A percentile compares a stretch with the other conserved stretches of the same genome.
Conservation (phyloP, 2,888 invertebrate species). For the Caenorhabditis sp. region DNA sequence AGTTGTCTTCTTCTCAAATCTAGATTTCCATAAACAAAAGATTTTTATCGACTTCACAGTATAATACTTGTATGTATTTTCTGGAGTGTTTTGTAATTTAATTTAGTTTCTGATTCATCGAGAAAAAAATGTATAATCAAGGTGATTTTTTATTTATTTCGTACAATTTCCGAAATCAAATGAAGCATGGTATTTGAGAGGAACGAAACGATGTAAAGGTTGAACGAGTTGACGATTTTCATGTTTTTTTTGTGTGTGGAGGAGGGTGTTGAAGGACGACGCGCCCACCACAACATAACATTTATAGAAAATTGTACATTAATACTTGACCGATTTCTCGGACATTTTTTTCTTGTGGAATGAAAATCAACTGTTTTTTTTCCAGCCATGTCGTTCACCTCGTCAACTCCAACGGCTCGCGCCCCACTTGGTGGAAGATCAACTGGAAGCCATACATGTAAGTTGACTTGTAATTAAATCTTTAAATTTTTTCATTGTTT, state of each 20-base stretch:
- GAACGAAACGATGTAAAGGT: constrained; percentile 37
- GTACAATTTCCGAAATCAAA: not conserved
- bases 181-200: constrained; percentile 3
- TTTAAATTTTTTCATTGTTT: no score
- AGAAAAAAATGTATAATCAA: not conserved
- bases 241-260: not conserved
- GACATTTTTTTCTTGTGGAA: not conserved
- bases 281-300: not conserved
- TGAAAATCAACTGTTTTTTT: not conserved
- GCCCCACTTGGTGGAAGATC: constrained; percentile 57
- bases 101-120: no score
- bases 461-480: constrained; percentile 3
- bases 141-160: not conserved
- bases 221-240: constrained; percentile 33
- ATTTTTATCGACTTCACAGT: not conserved
- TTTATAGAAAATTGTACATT: not conserved
- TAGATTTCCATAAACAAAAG: no score
- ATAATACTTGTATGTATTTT: not conserved
- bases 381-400: constrained; percentile 56
- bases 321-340: constrained; percentile 3
- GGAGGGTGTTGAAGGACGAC: constrained; percentile 7
- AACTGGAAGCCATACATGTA: constrained; percentile 37
- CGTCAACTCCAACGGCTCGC: constrained; percentile 50
- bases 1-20: not conserved
- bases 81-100: no score